Evolutionary conservation across 2,888 invertebrate species (phyloP).

Genomic region (Dasypolia templi): DNA sequence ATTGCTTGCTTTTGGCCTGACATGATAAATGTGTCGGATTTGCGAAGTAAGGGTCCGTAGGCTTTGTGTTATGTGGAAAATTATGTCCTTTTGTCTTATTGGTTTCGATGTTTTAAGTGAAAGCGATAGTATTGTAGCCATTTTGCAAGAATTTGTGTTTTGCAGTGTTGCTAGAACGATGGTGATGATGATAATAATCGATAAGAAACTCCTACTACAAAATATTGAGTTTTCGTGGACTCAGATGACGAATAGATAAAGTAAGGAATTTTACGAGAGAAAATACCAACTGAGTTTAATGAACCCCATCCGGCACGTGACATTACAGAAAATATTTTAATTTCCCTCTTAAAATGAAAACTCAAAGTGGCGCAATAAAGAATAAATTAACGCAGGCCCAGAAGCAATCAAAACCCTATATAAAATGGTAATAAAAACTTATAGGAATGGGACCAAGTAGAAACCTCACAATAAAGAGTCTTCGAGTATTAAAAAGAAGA

Average conservation of each 20-base stretch:
- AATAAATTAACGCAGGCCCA: slow-evolving; percentile 62
- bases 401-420: slow-evolving; percentile 65
- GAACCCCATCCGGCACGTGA: slow-evolving; percentile 35
- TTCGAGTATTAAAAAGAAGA: slow-evolving; percentile 46
- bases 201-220: neutral
- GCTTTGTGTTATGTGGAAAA: slow-evolving; percentile 45
- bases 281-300: slow-evolving; percentile 34
- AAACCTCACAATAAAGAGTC: slow-evolving; percentile 51
- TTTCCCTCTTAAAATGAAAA: slow-evolving; percentile 47
- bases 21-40: slow-evolving; percentile 65
- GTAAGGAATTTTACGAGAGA: slow-evolving; percentile 11
- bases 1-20: slow-evolving; percentile 61
- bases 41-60: slow-evolving; percentile 29
- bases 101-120: slow-evolving; percentile 8
- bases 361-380: slow-evolving; percentile 59
- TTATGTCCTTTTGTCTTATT: slow-evolving; percentile 34
- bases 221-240: slow-evolving; percentile 3
- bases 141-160: neutral
- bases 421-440: slow-evolving; percentile 60
- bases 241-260: slow-evolving; percentile 8
- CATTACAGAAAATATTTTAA: slow-evolving; percentile 60
- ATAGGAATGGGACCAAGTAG: slow-evolving; percentile 51
- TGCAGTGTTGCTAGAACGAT: neutral
- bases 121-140: slow-evolving; percentile 4
- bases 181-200: neutral